Base-by-base conservation (phyloP, 2,113 vertebrate genomes). In the Cettia cetti region DNA sequence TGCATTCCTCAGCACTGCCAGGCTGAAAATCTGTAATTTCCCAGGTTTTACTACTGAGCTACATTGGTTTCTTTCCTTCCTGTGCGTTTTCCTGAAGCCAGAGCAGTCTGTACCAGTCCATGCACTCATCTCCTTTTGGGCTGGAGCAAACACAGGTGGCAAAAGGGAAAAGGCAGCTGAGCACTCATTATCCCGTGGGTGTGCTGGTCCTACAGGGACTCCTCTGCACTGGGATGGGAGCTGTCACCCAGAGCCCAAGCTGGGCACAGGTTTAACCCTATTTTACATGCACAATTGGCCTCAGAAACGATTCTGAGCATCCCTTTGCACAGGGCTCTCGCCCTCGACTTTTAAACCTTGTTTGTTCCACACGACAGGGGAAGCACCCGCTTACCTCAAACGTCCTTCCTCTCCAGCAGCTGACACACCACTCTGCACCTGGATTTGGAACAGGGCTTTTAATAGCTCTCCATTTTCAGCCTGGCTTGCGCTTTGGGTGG, bases 141-240 rank as follows among this genome's bases (percentile, higher is more conserved):
- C 7, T 44, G 47, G 11, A 27, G 23, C 33, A 70, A 53, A 42
- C 2, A 1, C 21, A 20, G 0, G 0, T 13, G 21, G 30, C 3
- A 64, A 57, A 54, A 27, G 12, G 23, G 4, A 59, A 49, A 50
- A 30, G 8, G 49, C 57, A 31, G 37, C 22, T 22, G 39, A 60
- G n/a, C 30, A 7, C 31, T 37, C n/a, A 0, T 22, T 4, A 12
- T 28, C 37, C 56, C 28, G 6, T 4, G 47, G 44, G 7, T 1
- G 1, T 30, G 18, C 31, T 15, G 35, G 17, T 61, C 72, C 54
- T 24, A 22, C 35, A 52, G 64, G 54, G 74, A 6, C 2, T 1
- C 12, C 57, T 45, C 35, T 40, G 57, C 50, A 24, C 42, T 23
- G 14, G 31, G 44, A 5, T 15, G 27, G 23, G 44, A 70, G 37